Evolutionary conservation across 2,888 invertebrate species (phyloP), one percentile per base, ranked within the genome.

Genomic region (Vesta saturnalis): DNA sequence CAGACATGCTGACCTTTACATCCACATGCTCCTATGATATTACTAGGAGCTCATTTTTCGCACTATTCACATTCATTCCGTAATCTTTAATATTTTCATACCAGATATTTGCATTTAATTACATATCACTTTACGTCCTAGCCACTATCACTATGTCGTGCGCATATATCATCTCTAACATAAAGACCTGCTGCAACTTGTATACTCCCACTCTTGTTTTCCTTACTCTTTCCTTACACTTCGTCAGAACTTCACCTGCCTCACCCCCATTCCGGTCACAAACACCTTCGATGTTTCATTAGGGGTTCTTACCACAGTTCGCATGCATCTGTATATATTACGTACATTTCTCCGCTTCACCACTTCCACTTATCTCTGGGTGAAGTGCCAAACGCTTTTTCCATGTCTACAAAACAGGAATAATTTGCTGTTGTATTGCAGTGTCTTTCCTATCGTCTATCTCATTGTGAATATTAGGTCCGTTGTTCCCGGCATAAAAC

Each of bases 71-170:
- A 39, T 39, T 62, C 62, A 56, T 67, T 49, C 62, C 46, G 21
- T 54, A 56, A 21, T 54, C 39, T 22, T 67, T 35, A 39, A 67
- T 21, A 14, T 22, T 39, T 55, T 63, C 18, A 23, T 63, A 39
- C 62, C 67, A 67, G 4, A 52, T 62, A 19, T 64, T 67, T 35
- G 22, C 14, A 35, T 43, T 67, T 19, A 55, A 1, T 67, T 67
- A 39, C 39, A 67, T 23, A 12, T 62, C 61, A 23, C 19, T 49
- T 46, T 63, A 47, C 8, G 16, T 56, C 14, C 43, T 55, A 55
- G 62, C 55, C 43, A 67, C 21, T 39, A 67, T 55, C 12, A 62
- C 62, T 1, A 67, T 52, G 43, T 67, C 62, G 46, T 67, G 62
- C 39, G 59, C 59, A 52, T 52, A 52, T 52, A 52, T 52, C 52